Evolutionary conservation across 2,888 invertebrate genomes (phyloP).

Genomic region (Torymus texanus): DNA sequence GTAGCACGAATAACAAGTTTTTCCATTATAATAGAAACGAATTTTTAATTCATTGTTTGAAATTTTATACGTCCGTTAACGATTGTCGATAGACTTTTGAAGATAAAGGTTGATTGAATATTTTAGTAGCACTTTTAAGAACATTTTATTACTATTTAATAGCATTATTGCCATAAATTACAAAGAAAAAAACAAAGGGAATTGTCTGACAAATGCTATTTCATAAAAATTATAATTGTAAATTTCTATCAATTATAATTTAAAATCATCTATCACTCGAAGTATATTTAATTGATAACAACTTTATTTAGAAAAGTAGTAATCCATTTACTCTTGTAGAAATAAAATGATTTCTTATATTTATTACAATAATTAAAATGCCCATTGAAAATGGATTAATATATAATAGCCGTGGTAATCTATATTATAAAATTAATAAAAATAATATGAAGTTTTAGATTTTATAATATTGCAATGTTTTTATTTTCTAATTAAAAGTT

Average conservation of each 20-base stretch:
- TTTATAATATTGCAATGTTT: no score
- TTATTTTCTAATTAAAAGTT: no score
- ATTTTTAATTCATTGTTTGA: conserved; percentile 22
- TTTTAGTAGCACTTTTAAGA: conserved; percentile 12
- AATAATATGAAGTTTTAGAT: no score
- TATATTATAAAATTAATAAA: no score
- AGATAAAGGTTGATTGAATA: conserved; percentile 32
- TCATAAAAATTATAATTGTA: conserved; percentile 23
- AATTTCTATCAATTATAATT: conserved; percentile 24
- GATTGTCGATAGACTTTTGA: neutral
- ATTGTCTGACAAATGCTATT: neutral
- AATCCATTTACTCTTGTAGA: no score
- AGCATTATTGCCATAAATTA: conserved; percentile 15
- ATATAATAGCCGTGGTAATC: no score
- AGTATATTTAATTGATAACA: no score
- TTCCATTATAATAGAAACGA: neutral
- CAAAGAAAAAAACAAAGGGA: neutral
- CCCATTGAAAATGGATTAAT: no score
- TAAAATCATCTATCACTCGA: conserved; percentile 7
- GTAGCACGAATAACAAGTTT: no score
- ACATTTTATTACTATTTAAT: conserved; percentile 20
- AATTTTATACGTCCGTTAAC: conserved; percentile 7
- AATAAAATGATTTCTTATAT: no score
- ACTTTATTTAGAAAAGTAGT: no score
- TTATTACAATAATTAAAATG: no score